Evolutionary conservation across 2,113 vertebrate species (phyloP).

Genomic region (Marmota flaviventris): DNA sequence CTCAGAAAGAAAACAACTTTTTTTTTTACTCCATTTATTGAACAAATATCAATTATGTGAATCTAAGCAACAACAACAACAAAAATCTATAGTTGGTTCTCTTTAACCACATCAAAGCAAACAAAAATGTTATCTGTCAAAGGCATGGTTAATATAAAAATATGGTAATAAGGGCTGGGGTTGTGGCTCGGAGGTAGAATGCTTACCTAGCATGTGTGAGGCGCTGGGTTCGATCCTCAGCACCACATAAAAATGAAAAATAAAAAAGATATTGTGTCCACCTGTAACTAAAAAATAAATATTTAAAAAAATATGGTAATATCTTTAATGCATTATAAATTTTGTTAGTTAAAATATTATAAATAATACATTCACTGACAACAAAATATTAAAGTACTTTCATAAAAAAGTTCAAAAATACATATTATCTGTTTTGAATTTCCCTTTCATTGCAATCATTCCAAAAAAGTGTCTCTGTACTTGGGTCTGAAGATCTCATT

Average conservation of each 20-base stretch:
- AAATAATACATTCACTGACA: slow-evolving; percentile 8
- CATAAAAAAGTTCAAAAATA: not conserved
- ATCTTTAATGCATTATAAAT: slow-evolving; percentile 1
- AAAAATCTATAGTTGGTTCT: not conserved
- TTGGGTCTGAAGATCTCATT: not conserved
- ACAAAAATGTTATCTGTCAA: not conserved
- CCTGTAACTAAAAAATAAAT: too few species aligned
- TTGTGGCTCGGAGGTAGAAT: too few species aligned
- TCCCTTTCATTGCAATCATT: not conserved
- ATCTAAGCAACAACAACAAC: not conserved
- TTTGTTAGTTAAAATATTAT: slow-evolving; percentile 44
- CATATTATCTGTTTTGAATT: slow-evolving; percentile 24
- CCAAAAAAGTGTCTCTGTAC: not conserved
- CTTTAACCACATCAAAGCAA: not conserved
- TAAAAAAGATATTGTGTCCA: too few species aligned
- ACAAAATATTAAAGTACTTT: not conserved
- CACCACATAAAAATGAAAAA: too few species aligned
- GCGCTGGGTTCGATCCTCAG: too few species aligned
- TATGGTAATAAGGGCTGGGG: not conserved
- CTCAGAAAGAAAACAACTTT: not conserved
- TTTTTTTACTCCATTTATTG: not conserved
- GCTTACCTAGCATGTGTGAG: too few species aligned
- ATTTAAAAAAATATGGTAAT: slow-evolving; percentile 42
- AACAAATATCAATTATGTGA: not conserved
- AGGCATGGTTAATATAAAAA: slow-evolving; percentile 35